phyloP scores from a whole-genome alignment of 2,113 vertebrate genomes.

The Chaetops frenatus region DNA sequence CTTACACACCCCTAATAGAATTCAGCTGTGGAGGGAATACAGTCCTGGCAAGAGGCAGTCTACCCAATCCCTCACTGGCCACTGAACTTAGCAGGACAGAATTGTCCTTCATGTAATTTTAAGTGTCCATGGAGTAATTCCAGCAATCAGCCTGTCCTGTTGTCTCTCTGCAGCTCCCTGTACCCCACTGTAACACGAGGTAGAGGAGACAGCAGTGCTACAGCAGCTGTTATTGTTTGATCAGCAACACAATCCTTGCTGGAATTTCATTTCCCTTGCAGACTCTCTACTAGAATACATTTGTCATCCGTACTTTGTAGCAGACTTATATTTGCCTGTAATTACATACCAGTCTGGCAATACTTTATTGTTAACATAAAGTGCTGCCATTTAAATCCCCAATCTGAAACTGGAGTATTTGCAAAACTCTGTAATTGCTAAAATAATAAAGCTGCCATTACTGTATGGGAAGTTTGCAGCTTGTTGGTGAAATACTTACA shows the following conservation, averaged over 20 bases:
- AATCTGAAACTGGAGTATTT: background rate
- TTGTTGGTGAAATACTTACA: background rate
- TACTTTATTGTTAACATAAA: conserved; percentile 49
- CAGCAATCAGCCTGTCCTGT: background rate
- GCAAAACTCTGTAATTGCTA: conserved; percentile 23
- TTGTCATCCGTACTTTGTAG: conserved; percentile 42
- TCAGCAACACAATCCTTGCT: conserved; percentile 22
- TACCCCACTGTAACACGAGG: background rate
- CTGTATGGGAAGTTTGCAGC: background rate
- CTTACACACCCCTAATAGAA: background rate
- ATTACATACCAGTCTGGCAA: conserved; percentile 44
- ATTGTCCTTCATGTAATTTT: background rate
- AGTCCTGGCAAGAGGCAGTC: background rate
- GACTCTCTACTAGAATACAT: conserved; percentile 5
- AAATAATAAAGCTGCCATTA: conserved; percentile 43
- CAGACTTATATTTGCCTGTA: conserved; percentile 37
- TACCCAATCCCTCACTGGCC: background rate
- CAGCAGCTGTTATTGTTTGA: conserved; percentile 28
- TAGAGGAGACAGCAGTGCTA: background rate
- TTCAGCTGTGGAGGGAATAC: background rate
- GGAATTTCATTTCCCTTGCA: conserved; percentile 48
- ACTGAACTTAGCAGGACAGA: background rate
- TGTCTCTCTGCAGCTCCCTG: background rate
- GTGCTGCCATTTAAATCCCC: conserved; percentile 20
- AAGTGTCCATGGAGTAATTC: background rate